Evolutionary conservation across 2,888 invertebrate genomes (phyloP), one percentile per base, ranked within the genome.

Genomic region (Cylindroiulus punctatus): DNA sequence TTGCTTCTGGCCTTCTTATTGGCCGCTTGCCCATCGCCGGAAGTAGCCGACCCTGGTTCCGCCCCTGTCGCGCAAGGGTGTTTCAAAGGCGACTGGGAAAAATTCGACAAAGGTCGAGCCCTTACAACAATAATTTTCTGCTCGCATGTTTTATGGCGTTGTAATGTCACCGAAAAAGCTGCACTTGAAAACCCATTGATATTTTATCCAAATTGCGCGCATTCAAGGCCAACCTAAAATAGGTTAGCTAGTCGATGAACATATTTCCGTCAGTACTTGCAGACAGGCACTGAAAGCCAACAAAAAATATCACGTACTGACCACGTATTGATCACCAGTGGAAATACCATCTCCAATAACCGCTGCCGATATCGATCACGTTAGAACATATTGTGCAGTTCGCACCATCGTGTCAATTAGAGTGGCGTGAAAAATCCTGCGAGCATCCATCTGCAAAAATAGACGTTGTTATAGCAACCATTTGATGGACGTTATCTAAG

Each of bases 171-270:
- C 1, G 22, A 57, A 22, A 57, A 22, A n/a, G 22, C 14, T 65
- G 65, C 65, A 65, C 65, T 65, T 65, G 65, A 65, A 65, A 65
- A 65, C 26, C 65, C 65, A 26, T 26, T 12, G 65, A 8, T 65
- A 26, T 65, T 65, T 12, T 26, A 65, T 65, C 65, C 65, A 12
- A 65, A 65, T 26, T 26, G 65, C 65, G 65, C 12, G n/a, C 26
- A 65, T 26, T 65, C 65, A 65, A 65, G 65, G 65, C 26, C 30
- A 65, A 26, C 30, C 26, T 12, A 26, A 65, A 65, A 65, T 65
- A 65, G 65, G 26, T 12, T 14, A 12, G 65, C 22, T 57, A 1
- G 17, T 12, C 47, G 3, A 17, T 40, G 40, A n/a, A n/a, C 7
- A n/a, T 19, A 19, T 7, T 57, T 17, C n/a, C n/a, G 19, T 4